Percentiles rank a stretch among this genome's conserved stretches.
Conservation (phyloP, 2,113 vertebrate genomes). For the Apus apus region DNA sequence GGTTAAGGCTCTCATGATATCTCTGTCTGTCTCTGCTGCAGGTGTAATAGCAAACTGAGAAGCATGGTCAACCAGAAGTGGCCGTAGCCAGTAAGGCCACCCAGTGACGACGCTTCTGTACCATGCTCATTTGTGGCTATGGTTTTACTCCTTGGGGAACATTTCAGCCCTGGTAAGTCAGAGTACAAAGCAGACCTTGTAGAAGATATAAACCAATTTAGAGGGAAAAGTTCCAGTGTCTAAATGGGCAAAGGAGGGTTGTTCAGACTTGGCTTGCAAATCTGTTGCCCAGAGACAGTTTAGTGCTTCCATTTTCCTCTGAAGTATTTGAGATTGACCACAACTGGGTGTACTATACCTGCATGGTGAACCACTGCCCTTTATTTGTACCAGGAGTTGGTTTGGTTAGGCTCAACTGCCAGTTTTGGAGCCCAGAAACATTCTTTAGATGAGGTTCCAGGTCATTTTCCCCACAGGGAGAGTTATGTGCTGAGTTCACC, state of each 20-base stretch:
- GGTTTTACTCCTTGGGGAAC: background rate
- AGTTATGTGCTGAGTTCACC: fast-evolving
- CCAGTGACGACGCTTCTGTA: fast-evolving
- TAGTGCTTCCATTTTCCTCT: background rate
- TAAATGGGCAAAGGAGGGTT: background rate
- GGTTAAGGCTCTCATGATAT: background rate
- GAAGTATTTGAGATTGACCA: background rate
- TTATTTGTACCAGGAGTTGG: background rate
- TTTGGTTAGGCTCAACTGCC: background rate
- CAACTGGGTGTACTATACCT: background rate
- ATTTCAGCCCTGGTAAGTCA: background rate
- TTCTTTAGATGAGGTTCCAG: background rate
- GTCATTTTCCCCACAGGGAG: background rate
- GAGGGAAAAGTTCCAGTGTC: background rate
- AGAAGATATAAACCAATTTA: background rate
- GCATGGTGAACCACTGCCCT: fast-evolving
- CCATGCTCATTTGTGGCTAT: fast-evolving
- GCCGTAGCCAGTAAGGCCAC: background rate
- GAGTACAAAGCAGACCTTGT: background rate
- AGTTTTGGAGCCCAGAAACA: background rate
- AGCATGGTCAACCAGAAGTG: background rate
- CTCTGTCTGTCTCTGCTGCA: conserved; percentile 48
- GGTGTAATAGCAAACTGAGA: background rate
- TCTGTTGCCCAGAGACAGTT: background rate
- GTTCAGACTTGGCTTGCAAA: background rate